Conservation (phyloP, 2,888 invertebrate species). For the Tuberolachnus salignus region DNA sequence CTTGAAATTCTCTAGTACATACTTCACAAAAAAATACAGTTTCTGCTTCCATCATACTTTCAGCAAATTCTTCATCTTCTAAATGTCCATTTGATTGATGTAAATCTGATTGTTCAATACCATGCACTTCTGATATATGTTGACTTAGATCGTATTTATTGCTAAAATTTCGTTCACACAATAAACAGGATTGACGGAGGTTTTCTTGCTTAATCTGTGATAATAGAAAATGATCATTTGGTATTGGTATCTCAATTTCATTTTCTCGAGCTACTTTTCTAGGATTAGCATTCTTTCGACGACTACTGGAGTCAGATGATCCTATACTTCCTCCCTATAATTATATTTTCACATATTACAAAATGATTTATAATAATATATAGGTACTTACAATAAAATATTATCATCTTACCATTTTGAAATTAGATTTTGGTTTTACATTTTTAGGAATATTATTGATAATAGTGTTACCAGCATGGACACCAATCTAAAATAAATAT, state of each 20-base stretch:
- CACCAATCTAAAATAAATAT: slow-evolving; percentile 30
- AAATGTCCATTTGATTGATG: slow-evolving; percentile 51
- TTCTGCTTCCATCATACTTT: slow-evolving; percentile 63
- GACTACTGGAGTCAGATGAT: slow-evolving; percentile 58
- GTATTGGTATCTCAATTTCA: slow-evolving; percentile 46
- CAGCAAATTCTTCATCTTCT: slow-evolving; percentile 58
- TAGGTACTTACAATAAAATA: background rate
- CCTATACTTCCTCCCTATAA: slow-evolving; percentile 32
- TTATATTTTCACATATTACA: slow-evolving; percentile 1
- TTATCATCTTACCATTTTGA: slow-evolving; percentile 19
- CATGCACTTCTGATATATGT: slow-evolving; percentile 58
- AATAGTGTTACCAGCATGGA: slow-evolving; percentile 32
- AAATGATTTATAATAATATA: background rate
- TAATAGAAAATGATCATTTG: slow-evolving; percentile 40
- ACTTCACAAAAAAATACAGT: slow-evolving; percentile 65
- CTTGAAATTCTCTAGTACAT: slow-evolving; percentile 64
- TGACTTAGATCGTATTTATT: slow-evolving; percentile 55
- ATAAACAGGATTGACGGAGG: slow-evolving; percentile 57
- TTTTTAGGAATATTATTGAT: slow-evolving; percentile 44
- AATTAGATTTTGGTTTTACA: slow-evolving; percentile 23
- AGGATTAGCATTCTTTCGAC: slow-evolving; percentile 63
- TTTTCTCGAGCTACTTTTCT: slow-evolving; percentile 61
- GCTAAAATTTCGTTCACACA: slow-evolving; percentile 59
- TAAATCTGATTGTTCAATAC: slow-evolving; percentile 57
- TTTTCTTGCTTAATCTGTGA: slow-evolving; percentile 49